Evolutionary conservation across 2,888 invertebrate genomes (phyloP).

Genomic region (Cheilosia vernalis): DNA sequence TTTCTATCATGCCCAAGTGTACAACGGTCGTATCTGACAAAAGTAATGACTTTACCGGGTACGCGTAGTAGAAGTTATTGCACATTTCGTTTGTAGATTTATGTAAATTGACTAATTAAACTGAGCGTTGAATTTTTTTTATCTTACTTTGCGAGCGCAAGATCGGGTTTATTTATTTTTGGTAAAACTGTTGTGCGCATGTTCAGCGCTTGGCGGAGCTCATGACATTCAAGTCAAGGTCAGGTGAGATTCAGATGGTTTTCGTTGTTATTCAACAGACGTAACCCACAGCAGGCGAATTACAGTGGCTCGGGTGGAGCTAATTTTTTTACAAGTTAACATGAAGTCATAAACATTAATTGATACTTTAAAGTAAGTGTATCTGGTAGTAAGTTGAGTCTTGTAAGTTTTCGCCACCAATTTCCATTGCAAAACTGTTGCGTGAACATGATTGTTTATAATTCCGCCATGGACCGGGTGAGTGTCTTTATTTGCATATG

Average conservation of each 20-base stretch:
- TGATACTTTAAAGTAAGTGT: slow-evolving; percentile 26
- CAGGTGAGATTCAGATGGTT: slow-evolving; percentile 47
- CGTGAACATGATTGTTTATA: slow-evolving; percentile 6
- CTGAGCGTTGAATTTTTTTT: slow-evolving; percentile 8
- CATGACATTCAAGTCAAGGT: slow-evolving; percentile 69
- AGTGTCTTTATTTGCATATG: not conserved
- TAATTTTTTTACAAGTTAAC: slow-evolving; percentile 48
- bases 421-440: slow-evolving; percentile 29
- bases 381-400: not conserved
- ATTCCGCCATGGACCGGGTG: slow-evolving; percentile 1
- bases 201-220: slow-evolving; percentile 12
- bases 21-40: not conserved
- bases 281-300: not conserved
- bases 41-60: slow-evolving; percentile 17
- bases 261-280: slow-evolving; percentile 56
- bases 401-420: slow-evolving; percentile 6
- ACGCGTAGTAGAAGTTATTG: slow-evolving; percentile 46
- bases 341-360: slow-evolving; percentile 56
- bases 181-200: slow-evolving; percentile 24
- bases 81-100: slow-evolving; percentile 66
- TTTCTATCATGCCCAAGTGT: not conserved
- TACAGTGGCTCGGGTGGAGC: not conserved
- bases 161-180: slow-evolving; percentile 21
- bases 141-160: slow-evolving; percentile 8
- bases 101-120: slow-evolving; percentile 70